Conservation (phyloP, 2,113 vertebrate genomes). For the Sylvilagus bachmani region DNA sequence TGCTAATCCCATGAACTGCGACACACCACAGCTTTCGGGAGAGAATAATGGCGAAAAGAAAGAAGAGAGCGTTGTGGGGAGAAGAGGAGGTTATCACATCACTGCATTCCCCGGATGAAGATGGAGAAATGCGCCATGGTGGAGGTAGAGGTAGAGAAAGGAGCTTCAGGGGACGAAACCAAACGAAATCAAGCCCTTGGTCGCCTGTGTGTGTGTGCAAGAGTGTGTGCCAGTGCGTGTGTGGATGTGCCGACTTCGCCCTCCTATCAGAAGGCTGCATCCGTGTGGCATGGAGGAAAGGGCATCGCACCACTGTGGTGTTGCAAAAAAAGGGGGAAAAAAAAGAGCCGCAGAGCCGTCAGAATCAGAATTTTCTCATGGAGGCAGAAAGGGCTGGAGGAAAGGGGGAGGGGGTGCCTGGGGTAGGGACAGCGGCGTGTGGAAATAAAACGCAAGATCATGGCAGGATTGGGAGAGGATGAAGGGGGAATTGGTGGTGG, state of each 20-base stretch:
- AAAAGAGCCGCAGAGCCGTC: slow-evolving; percentile 89
- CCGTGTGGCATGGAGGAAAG: slow-evolving; percentile 87
- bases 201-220: slow-evolving; percentile 72
- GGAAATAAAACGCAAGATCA: slow-evolving; percentile 59
- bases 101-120: slow-evolving; percentile 75
- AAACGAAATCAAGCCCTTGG: slow-evolving; percentile 76
- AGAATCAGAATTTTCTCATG: slow-evolving; percentile 90
- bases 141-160: slow-evolving; percentile 60
- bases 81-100: slow-evolving; percentile 78
- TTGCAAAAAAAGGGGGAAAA: slow-evolving; percentile 85
- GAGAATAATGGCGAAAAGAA: slow-evolving; percentile 74
- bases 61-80: slow-evolving; percentile 54
- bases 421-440: slow-evolving; percentile 61
- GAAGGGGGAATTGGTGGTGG: slow-evolving; percentile 69
- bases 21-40: slow-evolving; percentile 83
- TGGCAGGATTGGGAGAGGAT: slow-evolving; percentile 64
- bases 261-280: slow-evolving; percentile 82
- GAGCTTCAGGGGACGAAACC: background rate
- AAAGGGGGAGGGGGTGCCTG: slow-evolving; percentile 64
- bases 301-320: slow-evolving; percentile 89
- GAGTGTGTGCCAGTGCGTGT: slow-evolving; percentile 61
- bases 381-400: slow-evolving; percentile 84
- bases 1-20: slow-evolving; percentile 85
- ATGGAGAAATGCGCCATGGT: slow-evolving; percentile 68
- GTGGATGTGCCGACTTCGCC: slow-evolving; percentile 71